Conservation (phyloP, 2,797 vertebrate species). For the Moxostoma hubbsi region DNA sequence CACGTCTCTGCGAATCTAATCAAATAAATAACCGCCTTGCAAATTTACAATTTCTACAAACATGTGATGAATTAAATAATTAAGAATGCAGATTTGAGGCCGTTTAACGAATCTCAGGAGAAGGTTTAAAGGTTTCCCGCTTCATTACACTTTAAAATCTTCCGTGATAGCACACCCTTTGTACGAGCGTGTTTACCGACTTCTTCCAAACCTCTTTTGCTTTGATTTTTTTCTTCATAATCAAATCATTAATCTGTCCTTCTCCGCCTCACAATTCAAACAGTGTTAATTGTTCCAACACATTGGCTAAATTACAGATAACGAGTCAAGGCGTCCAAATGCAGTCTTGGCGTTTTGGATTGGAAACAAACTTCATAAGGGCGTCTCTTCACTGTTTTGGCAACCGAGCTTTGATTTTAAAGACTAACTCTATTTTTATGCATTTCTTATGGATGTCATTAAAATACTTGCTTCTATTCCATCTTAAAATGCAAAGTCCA, state of each 20-base stretch:
- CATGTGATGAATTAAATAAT: slow-evolving; percentile 79
- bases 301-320: slow-evolving; percentile 75
- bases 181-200: slow-evolving; percentile 76
- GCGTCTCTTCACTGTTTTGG: slow-evolving; percentile 45
- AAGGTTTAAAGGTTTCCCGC: slow-evolving; percentile 67
- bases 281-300: slow-evolving; percentile 73
- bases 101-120: slow-evolving; percentile 79
- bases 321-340: slow-evolving; percentile 47
- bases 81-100: slow-evolving; percentile 82
- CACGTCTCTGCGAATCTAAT: slow-evolving; percentile 67
- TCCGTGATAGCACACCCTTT: slow-evolving; percentile 73
- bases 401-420: slow-evolving; percentile 63
- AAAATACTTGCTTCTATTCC: too few species aligned
- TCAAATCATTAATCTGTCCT: slow-evolving; percentile 79
- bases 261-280: slow-evolving; percentile 78
- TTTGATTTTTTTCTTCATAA: slow-evolving; percentile 77
- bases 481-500: too few species aligned
- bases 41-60: slow-evolving; percentile 67
- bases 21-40: slow-evolving; percentile 71
- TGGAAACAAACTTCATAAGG: slow-evolving; percentile 10
- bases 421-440: slow-evolving; percentile 37
- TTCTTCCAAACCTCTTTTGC: slow-evolving; percentile 72
- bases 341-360: slow-evolving; percentile 58
- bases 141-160: slow-evolving; percentile 81
- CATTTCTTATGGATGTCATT: not conserved